Conservation (phyloP, 2,888 invertebrate species). For the Apodemia zela region DNA sequence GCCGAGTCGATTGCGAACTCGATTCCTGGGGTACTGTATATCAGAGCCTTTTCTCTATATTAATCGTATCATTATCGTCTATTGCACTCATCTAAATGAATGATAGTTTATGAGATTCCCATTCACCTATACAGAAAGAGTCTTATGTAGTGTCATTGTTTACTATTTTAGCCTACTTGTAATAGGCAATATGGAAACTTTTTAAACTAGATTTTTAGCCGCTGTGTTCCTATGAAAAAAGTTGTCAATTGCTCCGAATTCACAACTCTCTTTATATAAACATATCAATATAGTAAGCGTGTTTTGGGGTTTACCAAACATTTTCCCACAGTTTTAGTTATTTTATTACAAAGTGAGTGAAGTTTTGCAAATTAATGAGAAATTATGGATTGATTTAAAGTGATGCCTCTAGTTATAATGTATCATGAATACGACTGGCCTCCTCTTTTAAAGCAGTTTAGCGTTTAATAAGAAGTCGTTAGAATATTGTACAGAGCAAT, state of each 20-base stretch:
- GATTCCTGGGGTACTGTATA: constrained; percentile 48
- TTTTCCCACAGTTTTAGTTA: background rate
- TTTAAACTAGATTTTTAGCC: too few species aligned
- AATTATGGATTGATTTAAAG: constrained; percentile 54
- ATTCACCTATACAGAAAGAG: constrained; percentile 9
- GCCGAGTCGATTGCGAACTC: constrained; percentile 45
- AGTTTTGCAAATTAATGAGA: constrained; percentile 40
- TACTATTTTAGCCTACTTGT: background rate
- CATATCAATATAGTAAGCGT: too few species aligned
- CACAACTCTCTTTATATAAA: too few species aligned
- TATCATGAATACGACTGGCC: constrained; percentile 59
- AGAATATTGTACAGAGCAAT: constrained; percentile 51
- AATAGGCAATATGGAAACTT: too few species aligned
- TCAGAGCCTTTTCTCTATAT: constrained; percentile 53
- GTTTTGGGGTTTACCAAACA: background rate
- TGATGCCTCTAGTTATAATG: constrained; percentile 73
- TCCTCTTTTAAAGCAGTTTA: constrained; percentile 53
- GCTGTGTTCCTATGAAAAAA: too few species aligned
- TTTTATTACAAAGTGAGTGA: constrained; percentile 61
- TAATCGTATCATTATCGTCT: constrained; percentile 49
- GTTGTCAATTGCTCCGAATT: too few species aligned
- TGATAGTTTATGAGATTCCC: background rate
- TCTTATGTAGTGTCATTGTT: background rate
- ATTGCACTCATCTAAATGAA: constrained; percentile 4
- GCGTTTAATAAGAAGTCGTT: constrained; percentile 67